Evolutionary conservation across 2,113 vertebrate genomes (phyloP), one percentile per base, ranked within the genome.

Genomic region (Morone saxatilis): DNA sequence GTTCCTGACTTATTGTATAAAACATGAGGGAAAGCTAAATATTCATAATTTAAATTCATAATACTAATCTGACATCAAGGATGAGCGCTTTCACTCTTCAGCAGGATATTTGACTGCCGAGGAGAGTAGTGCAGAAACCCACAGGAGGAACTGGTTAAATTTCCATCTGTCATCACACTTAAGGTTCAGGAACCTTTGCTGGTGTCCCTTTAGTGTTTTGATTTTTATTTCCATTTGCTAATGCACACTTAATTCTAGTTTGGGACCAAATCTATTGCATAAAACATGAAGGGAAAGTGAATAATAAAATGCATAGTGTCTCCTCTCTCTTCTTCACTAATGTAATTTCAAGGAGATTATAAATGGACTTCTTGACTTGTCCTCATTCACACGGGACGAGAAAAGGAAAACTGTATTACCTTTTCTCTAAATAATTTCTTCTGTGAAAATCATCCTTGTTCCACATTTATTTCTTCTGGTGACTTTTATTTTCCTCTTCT

Each of bases 281-380:
- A 68, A 69, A 76, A 61, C 61, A 79, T 86, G 70, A 71, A 62
- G 50, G 7, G 19, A 68, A 74, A 70, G 31, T n/a, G 41, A 86
- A 67, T 76, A 43, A 70, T 73, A 53, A 71, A 57, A 25, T 45
- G 31, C 38, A 45, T 48, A 66, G 70, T 12, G 14, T 43, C 19
- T 53, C 4, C 31, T 73, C 71, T 67, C 41, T 19, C 22, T 63
- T 4, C 51, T 7, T 16, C 14, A 6, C 0, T 65, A 13, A 0
- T 50, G 43, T 70, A 0, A 13, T 61, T 48, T 72, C 5, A 62
- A 53, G 3, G 0, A 56, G 9, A 45, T 0, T 7, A 16, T 9
- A 38, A 76, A 81, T 0, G 6, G 43, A 66, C 59, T 56, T 53
- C 22, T 40, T n/a, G 7, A 50, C 31, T 20, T 41, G 17, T 69